These are phyloP conservation scores for Potamilus streckersoni DNA, from an alignment of 1,140 invertebrate species.

Conservation along the genomic window DNA sequence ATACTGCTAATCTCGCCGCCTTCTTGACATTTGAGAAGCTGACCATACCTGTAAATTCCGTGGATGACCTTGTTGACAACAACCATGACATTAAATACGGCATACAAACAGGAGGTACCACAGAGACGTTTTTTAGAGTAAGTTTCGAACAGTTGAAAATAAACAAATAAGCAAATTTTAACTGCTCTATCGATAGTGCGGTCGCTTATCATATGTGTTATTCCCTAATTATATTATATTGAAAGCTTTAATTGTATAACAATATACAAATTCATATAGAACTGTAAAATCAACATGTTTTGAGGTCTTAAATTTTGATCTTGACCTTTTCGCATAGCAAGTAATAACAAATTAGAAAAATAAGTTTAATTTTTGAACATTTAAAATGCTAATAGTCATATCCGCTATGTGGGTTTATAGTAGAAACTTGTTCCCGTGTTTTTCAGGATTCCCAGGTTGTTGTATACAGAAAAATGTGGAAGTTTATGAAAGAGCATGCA, in stretches of 20 bases:
- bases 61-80: constrained; percentile 96
- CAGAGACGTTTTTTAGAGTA: constrained; percentile 64
- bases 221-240: too few species aligned
- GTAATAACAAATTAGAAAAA: too few species aligned
- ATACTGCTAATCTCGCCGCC: constrained; percentile 97
- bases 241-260: background rate
- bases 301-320: too few species aligned
- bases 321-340: too few species aligned
- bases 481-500: constrained; percentile 77
- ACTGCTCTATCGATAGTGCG: constrained; percentile 68
- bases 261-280: too few species aligned
- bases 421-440: background rate
- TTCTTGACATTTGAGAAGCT: constrained; percentile 97
- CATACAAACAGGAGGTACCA: constrained; percentile 71
- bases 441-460: constrained; percentile 84
- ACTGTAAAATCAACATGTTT: too few species aligned
- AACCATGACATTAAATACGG: constrained; percentile 95
- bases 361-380: too few species aligned
- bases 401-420: background rate
- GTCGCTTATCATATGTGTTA: too few species aligned
- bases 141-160: background rate
- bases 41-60: constrained; percentile 95
- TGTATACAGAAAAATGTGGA: constrained; percentile 53
- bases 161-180: background rate
- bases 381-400: too few species aligned